Percentiles rank a stretch among this genome's conserved stretches.
phyloP scores from a whole-genome alignment of 2,797 vertebrate genomes.

The Macrochelys suwanniensis region DNA sequence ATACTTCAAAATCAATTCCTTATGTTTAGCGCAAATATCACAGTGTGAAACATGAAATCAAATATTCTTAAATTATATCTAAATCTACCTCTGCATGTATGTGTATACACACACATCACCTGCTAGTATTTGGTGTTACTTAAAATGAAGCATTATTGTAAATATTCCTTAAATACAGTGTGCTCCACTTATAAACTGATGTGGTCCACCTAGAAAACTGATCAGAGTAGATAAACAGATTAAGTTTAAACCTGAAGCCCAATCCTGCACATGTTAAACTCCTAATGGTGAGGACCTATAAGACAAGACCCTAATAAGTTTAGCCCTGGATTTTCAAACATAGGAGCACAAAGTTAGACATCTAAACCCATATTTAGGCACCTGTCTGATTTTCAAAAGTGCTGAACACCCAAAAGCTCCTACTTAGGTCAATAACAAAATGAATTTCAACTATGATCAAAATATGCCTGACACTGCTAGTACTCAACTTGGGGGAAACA shows the following conservation, averaged over 20 bases:
- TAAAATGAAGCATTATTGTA: constrained; percentile 37
- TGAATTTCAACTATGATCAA: background rate
- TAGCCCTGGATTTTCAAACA: background rate
- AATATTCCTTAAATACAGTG: constrained; percentile 21
- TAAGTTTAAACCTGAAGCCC: background rate
- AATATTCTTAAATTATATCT: background rate
- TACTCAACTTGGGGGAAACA: background rate
- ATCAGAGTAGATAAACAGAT: background rate
- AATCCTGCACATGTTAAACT: background rate
- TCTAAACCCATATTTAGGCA: background rate
- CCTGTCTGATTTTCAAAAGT: constrained; percentile 4
- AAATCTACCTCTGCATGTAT: background rate
- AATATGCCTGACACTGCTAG: background rate
- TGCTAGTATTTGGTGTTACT: background rate
- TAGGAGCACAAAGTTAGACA: background rate
- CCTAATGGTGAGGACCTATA: constrained; percentile 33
- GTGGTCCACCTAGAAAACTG: background rate
- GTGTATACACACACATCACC: background rate
- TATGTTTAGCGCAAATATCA: background rate
- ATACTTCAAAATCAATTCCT: background rate
- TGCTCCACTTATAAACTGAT: background rate
- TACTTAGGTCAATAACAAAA: background rate
- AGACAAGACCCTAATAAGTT: background rate
- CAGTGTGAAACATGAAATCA: background rate
- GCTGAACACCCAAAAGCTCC: background rate